Evolutionary conservation across 37 sponge, comb jelly and placozoan species (phyloP), one percentile per base, ranked within the genome.

Genomic region (Beroe ovata): DNA sequence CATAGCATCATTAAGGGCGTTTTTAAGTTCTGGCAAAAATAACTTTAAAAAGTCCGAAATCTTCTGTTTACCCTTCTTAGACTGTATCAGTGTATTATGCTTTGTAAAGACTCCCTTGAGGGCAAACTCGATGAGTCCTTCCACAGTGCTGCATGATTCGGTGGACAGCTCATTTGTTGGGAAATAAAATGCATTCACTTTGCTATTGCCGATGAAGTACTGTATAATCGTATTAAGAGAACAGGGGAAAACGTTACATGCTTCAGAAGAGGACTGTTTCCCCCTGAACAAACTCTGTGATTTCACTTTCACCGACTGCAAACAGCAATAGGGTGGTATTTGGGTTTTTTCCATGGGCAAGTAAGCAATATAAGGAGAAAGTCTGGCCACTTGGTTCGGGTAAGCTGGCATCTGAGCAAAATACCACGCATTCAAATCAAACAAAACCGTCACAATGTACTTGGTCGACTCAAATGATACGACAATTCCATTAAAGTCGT

Each of bases 351-450:
- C 84, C 84, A 77, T 19, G 1, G 84, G 84, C 2, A 77, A 54
- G 21, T 77, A 77, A 6, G 84, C 26, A 8, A 77, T 77, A 54
- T 77, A 77, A 18, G 84, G 84, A 1, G 84, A 77, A 11, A 42
- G 84, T 39, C 84, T 8, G 47, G 84, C 84, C 23, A 77, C 54
- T 41, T 77, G 84, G 21, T 77, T 77, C 0, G 84, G 84, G 19
- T 18, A 42, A 4, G 28, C 41, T 1, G 84, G 84, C 84, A 77
- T 77, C 47, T 77, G 84, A 25, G 84, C 84, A 25, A 77, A 77
- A 29, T 77, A 77, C 84, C 84, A 77, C 28, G 84, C 84, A 36
- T 77, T 77, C 54, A 77, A 23, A 25, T 77, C 84, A 41, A 77
- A 77, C 21, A 77, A 26, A 0, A 77, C 54, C 0, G 84, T 77